Evolutionary conservation across 2,888 invertebrate genomes (phyloP), one percentile per base, ranked within the genome.

Genomic region (Trachelus troglodyta): DNA sequence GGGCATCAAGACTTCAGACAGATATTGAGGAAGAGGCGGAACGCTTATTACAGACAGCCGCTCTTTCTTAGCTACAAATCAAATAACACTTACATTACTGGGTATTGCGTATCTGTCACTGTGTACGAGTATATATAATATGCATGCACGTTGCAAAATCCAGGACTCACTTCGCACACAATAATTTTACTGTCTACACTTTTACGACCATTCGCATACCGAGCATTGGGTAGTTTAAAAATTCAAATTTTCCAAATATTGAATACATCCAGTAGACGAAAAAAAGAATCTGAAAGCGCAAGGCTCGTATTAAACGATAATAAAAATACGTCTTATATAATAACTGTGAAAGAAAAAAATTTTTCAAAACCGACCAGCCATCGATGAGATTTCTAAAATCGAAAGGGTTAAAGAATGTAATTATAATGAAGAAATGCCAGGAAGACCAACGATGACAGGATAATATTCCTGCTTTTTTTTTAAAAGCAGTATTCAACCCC

Each of bases 1-100:
- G 40, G 69, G 74, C 69, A 56, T 74, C 74, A 76, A 74, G 74
- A 74, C n/a, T 30, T 37, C 35, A 82, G 85, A 88, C 86, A 87
- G 86, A 88, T 88, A 89, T 89, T 88, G 86, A 89, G 88, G 88
- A 89, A 89, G 88, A 88, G 89, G 89, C 84, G 87, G 81, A 81
- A 84, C 85, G 84, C 85, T 89, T 87, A 87, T 90, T 89, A 86
- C 86, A 83, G 83, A 81, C 85, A 83, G 82, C 79, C 84, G 79
- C 80, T 84, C 84, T 81, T 84, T 83, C 83, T 80, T 76, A 81
- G 86, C 86, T 84, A 89, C 89, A 89, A 89, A 89, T 89, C 89
- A 89, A 89, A 86, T 83, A 86, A 86, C 85, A 85, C 84, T 86
- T 74, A 11, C 74, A 34, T 79, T 75, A 74, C 73, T 35, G 77